A percentile compares a stretch with the other conserved stretches of the same genome.
These are phyloP conservation scores for Choreutis nemorana DNA, from an alignment of 2,888 invertebrate species.

Conservation along the genomic window DNA sequence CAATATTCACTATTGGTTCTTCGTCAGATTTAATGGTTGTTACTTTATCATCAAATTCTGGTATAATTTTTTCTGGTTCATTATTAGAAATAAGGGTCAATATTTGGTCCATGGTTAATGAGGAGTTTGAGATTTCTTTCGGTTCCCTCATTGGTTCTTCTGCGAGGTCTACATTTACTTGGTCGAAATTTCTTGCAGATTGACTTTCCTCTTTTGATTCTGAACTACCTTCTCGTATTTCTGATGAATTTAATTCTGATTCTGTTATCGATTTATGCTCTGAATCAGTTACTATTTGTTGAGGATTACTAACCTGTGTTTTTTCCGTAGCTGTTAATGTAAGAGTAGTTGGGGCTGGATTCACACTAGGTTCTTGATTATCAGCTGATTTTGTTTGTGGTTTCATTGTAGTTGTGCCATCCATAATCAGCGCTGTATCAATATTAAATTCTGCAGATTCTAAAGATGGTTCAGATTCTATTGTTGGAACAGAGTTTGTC, in stretches of 20 bases:
- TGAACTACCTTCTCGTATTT: too few relatives aligned
- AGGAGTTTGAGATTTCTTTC: not conserved
- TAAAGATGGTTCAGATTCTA: slow-evolving; percentile 17
- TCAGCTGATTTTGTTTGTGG: slow-evolving; percentile 6
- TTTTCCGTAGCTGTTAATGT: too few relatives aligned
- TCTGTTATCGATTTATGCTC: slow-evolving; percentile 29
- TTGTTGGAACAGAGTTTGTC: slow-evolving; percentile 16
- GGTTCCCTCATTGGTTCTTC: not conserved
- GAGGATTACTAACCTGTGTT: too few relatives aligned
- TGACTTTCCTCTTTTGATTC: too few relatives aligned
- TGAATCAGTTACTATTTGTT: slow-evolving; percentile 3
- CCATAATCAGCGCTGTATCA: slow-evolving; percentile 15
- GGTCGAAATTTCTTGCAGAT: too few relatives aligned
- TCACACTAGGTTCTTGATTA: too few relatives aligned
- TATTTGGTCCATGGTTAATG: too few relatives aligned
- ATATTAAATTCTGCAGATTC: slow-evolving; percentile 18
- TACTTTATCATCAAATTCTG: not conserved
- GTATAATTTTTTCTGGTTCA: too few relatives aligned
- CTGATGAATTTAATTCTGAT: too few relatives aligned
- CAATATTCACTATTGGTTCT: slow-evolving; percentile 14
- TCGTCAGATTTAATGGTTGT: slow-evolving; percentile 6
- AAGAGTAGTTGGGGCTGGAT: too few relatives aligned
- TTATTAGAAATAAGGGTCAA: too few relatives aligned
- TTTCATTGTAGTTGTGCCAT: slow-evolving; percentile 8
- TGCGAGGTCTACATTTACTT: too few relatives aligned